Evolutionary conservation across 2,113 vertebrate species (phyloP), one percentile per base, ranked within the genome.

Genomic region (Leuciscus idus): DNA sequence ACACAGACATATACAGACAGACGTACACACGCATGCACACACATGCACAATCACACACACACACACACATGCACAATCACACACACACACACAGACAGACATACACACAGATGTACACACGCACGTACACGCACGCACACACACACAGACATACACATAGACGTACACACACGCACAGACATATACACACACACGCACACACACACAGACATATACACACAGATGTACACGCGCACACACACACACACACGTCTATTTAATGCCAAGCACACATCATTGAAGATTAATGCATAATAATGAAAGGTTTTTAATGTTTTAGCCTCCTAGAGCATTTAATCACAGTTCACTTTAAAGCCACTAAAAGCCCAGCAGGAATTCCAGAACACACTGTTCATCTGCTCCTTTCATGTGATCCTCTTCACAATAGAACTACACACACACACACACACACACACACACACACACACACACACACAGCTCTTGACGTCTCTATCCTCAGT

Each of bases 401-500:
- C 39, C 33, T 28, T 5, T 81, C 36, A 46, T 15, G 55, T 79
- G 55, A 59, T 23, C 33, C 55, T 59, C 39, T 23, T 75, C n/a
- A 15, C 39, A 46, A 74, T 6, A 79, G 19, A 64, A 74, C 72
- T 36, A 36, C 80, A 81, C 85, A 39, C 72, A 72, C 80, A 84
- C 87, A n/a, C 30, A 57, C 85, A 30, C 89, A 64, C 86, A 39
- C 80, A 64, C 59, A 62, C 80, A 77, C 48, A 36, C 80, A 76
- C 85, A 48, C 78, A 70, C 80, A 81, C 61, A 76, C 89, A 85
- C 89, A 15, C 88, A 85, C 88, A 17, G 30, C 75, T 43, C 43
- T 80, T 89, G 87, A 89, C 89, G 66, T 15, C 89, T 89, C 89
- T 79, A 88, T 86, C 88, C 88, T 81, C 89, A n/a, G 26, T 33